These are phyloP conservation scores for Pachliopta kotzebuea DNA, from an alignment of 2,888 invertebrate species.

Conservation along the genomic window DNA sequence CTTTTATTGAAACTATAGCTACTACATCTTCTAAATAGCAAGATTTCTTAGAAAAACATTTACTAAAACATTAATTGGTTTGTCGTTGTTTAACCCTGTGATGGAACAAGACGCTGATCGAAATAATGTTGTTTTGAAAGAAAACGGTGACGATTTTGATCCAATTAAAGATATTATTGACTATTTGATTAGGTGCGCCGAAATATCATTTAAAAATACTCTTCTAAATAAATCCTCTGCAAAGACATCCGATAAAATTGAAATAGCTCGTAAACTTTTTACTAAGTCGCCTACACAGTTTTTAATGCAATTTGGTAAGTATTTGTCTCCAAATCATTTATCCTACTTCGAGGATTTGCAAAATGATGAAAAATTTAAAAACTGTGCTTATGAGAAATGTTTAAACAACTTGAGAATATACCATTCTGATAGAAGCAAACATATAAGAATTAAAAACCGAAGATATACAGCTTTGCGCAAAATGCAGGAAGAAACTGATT, in stretches of 20 bases:
- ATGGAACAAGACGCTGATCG: conserved; percentile 13
- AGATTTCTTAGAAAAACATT: background rate
- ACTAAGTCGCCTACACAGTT: conserved; percentile 85
- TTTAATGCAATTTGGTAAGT: conserved; percentile 87
- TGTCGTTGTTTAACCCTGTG: background rate
- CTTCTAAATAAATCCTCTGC: conserved; percentile 90
- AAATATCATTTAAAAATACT: conserved; percentile 89
- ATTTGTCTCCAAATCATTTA: conserved; percentile 85
- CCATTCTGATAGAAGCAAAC: conserved; percentile 72
- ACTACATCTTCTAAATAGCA: background rate
- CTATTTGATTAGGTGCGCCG: conserved; percentile 80
- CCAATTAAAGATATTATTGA: conserved; percentile 81
- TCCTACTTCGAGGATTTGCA: conserved; percentile 81
- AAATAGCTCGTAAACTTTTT: conserved; percentile 84
- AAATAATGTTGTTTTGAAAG: conserved; percentile 3
- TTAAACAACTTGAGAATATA: conserved; percentile 81
- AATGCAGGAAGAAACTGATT: conserved; percentile 84
- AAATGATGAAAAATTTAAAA: conserved; percentile 77
- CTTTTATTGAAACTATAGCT: background rate
- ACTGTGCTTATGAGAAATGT: conserved; percentile 61
- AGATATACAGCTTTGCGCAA: conserved; percentile 90
- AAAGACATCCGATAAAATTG: conserved; percentile 83
- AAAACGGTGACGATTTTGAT: conserved; percentile 47
- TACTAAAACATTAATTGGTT: background rate
- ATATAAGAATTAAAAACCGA: conserved; percentile 86